These are phyloP conservation scores for Serrognathus titanus DNA, from an alignment of 2,888 invertebrate genomes.

Conservation along the genomic window DNA sequence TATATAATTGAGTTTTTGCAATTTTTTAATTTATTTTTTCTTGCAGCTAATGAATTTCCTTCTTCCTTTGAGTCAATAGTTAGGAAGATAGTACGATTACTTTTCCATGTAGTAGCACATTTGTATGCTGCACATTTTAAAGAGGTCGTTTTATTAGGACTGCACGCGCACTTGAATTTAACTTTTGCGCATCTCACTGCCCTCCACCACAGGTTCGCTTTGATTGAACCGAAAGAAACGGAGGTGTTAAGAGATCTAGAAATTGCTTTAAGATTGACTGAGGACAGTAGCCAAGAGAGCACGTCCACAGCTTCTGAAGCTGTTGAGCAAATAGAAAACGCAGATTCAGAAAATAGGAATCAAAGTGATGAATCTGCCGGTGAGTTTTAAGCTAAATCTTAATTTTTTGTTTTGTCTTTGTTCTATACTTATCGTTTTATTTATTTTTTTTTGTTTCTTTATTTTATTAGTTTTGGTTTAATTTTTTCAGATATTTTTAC, in stretches of 20 bases:
- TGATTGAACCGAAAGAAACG: constrained; percentile 94
- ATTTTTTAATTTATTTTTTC: background rate
- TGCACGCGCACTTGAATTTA: constrained; percentile 96
- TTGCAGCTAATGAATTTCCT: constrained; percentile 88
- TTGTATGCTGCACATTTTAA: constrained; percentile 97
- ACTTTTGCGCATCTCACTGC: constrained; percentile 95
- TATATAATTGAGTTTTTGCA: too few species aligned
- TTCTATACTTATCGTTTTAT: background rate
- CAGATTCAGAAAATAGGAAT: constrained; percentile 23
- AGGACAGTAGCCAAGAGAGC: constrained; percentile 33
- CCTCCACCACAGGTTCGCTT: constrained; percentile 78
- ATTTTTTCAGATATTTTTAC: constrained; percentile 21
- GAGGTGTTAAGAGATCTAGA: constrained; percentile 91
- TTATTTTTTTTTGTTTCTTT: constrained; percentile 11
- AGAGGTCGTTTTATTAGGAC: constrained; percentile 87
- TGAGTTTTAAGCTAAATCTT: constrained; percentile 24
- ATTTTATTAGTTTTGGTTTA: constrained; percentile 10
- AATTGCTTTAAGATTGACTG: constrained; percentile 64
- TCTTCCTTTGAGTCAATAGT: constrained; percentile 90
- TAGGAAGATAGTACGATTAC: constrained; percentile 91
- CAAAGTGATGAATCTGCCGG: constrained; percentile 45
- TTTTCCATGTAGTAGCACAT: constrained; percentile 98
- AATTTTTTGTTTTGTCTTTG: constrained; percentile 3
- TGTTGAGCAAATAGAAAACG: constrained; percentile 17
- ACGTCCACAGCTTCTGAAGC: constrained; percentile 35